These are phyloP conservation scores for Phainopepla nitens DNA, from an alignment of 2,113 vertebrate species.

Conservation along the genomic window DNA sequence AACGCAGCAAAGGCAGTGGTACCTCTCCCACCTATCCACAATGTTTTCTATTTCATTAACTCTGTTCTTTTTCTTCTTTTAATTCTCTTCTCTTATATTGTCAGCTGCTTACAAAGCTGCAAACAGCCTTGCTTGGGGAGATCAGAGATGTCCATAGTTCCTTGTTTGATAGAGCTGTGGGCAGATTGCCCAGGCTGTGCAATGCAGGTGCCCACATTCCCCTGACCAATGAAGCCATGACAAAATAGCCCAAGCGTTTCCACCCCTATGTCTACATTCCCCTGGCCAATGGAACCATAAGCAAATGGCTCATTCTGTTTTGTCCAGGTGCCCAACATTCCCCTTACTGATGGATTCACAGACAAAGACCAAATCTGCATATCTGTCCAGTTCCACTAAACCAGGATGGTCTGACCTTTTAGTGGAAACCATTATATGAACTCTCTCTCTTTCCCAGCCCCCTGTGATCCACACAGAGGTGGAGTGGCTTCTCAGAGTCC, in stretches of 20 bases:
- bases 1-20: background rate
- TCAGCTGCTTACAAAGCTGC: background rate
- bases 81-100: background rate
- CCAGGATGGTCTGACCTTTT: background rate
- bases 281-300: constrained; percentile 34
- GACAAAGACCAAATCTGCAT: background rate
- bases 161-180: background rate
- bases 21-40: background rate
- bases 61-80: background rate
- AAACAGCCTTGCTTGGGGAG: background rate
- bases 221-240: constrained; percentile 41
- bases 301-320: constrained; percentile 26
- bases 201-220: constrained; percentile 55
- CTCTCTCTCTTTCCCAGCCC: background rate
- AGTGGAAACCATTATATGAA: background rate
- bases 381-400: background rate
- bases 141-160: background rate
- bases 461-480: background rate
- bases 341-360: background rate
- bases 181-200: constrained; percentile 36
- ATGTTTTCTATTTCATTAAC: background rate
- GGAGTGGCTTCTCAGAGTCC: background rate
- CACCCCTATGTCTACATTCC: constrained; percentile 35
- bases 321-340: constrained; percentile 25
- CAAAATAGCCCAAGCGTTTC: constrained; percentile 22